Percentiles rank a stretch among this genome's conserved stretches.
phyloP scores from a whole-genome alignment of 37 sponge, comb jelly and placozoan species.

The Ephydatia muelleri region DNA sequence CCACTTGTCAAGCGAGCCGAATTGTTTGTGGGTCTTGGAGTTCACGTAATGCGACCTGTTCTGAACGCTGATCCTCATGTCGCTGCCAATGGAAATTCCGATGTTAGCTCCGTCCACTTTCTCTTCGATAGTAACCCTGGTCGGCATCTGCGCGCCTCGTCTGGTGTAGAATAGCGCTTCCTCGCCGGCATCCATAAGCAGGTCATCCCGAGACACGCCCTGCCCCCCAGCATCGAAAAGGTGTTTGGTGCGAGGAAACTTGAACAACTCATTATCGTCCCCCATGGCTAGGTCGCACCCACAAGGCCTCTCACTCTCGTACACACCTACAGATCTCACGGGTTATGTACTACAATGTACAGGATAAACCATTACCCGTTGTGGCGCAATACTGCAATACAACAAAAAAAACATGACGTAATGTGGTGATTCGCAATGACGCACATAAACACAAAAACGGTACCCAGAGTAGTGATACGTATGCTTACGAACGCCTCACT shows the following conservation, averaged over 20 bases:
- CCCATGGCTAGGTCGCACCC: no score
- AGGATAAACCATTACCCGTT: no score
- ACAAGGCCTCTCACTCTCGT: no score
- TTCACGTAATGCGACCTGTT: constrained; percentile 84
- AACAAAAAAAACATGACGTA: no score
- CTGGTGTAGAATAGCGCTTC: constrained; percentile 71
- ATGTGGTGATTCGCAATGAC: no score
- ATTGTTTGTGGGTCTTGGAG: constrained; percentile 84
- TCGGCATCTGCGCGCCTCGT: no score
- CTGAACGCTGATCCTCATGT: constrained; percentile 57
- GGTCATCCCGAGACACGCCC: constrained; percentile 88
- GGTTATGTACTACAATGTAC: no score
- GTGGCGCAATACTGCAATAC: no score
- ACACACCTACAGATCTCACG: no score
- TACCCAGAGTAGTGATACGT: no score
- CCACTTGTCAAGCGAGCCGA: constrained; percentile 80
- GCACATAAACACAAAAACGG: no score
- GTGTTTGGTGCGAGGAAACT: constrained; percentile 87
- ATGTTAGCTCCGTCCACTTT: constrained; percentile 95
- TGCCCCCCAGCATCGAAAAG: constrained; percentile 86
- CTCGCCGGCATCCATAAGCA: constrained; percentile 80
- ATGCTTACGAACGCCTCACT: no score
- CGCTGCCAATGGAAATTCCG: constrained; percentile 71
- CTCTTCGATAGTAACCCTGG: constrained; percentile 81
- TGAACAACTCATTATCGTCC: constrained; percentile 73